Base-by-base conservation (phyloP, 2,113 vertebrate species). In the Cavia aperea region DNA sequence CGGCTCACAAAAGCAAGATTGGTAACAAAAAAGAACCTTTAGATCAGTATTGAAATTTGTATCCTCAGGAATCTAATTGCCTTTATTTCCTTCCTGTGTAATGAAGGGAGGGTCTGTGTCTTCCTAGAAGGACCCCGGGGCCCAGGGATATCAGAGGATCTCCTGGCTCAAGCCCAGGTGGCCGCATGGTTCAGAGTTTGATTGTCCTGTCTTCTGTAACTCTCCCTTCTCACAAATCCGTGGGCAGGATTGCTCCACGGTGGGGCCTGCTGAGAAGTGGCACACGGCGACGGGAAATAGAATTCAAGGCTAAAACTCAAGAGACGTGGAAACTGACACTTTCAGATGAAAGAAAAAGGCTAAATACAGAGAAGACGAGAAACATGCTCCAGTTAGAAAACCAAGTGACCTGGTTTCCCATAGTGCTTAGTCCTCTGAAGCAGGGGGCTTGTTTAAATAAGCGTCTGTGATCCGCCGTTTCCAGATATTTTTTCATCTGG, bases 1-100 rank as follows among this genome's bases (percentile, higher is more conserved):
- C 97, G 98, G 97, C 97, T 98, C 98, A 98, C 97, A 98, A 97
- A 98, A 98, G 98, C 96, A 98, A 96, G 93, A 97, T 96, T 95
- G 83, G 39, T 70, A 8, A 86, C 49, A 95, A 3, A 97, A 95
- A 97, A 97, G 97, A 98, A 97, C 95, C 77, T 96, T 98, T 97
- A 94, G 96, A 95, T 97, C 97, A 96, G 95, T 97, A 96, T 96
- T 97, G 97, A 98, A 97, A 98, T 98, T 98, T 98, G 98, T 98
- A 98, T 98, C 97, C 97, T 97, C 95, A 97, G 97, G 95, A 93
- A 96, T 97, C 96, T 97, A 96, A 97, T 95, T 96, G 94, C 92
- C 82, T 95, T 96, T 89, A 94, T 97, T 96, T 97, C 95, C 96
- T 96, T 96, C 93, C 93, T 96, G 87, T 95, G 97, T 96, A 83